These are phyloP conservation scores for Rhombomys opimus DNA, from an alignment of 2,113 vertebrate species.

Conservation along the genomic window DNA sequence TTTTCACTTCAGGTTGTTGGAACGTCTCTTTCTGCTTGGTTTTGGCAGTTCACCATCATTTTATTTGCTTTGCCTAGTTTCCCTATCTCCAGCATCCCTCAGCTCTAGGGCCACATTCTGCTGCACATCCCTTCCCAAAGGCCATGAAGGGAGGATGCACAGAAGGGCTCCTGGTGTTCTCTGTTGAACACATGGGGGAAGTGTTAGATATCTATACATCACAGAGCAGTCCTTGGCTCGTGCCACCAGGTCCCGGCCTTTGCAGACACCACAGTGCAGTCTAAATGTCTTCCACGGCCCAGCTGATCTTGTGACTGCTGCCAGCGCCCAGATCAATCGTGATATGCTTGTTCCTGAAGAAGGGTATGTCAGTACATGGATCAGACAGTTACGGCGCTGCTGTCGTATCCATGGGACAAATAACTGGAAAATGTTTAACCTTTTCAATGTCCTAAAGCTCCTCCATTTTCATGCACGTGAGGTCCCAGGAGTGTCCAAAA, in stretches of 20 bases:
- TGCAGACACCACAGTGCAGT: neutral
- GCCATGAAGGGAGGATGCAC: rapidly evolving
- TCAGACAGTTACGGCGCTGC: conserved; percentile 99
- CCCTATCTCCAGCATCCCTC: neutral
- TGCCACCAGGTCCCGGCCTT: neutral
- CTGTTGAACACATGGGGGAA: neutral
- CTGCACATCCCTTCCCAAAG: neutral
- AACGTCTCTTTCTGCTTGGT: neutral
- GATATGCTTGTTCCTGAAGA: conserved; percentile 90
- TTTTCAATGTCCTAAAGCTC: neutral
- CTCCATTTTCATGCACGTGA: neutral
- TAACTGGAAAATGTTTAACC: conserved; percentile 98
- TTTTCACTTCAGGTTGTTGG: neutral
- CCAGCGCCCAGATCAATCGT: neutral
- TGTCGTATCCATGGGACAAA: conserved; percentile 98
- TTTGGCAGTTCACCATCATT: neutral
- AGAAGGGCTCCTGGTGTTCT: neutral
- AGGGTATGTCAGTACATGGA: conserved; percentile 98
- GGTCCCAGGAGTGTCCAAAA: neutral
- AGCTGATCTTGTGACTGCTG: conserved; percentile 81
- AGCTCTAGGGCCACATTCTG: neutral
- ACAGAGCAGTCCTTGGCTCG: neutral
- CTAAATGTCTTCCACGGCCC: neutral
- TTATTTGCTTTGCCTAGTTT: conserved; percentile 24
- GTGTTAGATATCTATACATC: too few relatives aligned